These are phyloP conservation scores for Coenonympha arcania DNA, from an alignment of 2,888 invertebrate genomes.

Conservation along the genomic window DNA sequence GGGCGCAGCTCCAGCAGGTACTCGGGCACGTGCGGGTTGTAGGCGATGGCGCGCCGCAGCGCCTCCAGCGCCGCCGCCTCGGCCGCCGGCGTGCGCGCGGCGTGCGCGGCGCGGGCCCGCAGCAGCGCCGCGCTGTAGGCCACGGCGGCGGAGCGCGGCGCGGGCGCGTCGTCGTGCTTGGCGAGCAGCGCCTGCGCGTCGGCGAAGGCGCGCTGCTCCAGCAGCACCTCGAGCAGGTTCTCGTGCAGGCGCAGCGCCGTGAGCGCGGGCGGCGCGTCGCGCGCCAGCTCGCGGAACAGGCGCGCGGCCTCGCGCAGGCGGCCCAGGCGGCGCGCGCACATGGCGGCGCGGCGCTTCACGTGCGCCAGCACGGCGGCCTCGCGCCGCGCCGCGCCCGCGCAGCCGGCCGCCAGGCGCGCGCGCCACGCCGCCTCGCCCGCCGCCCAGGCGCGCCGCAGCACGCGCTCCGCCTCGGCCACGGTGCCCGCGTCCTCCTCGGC, in stretches of 20 bases:
- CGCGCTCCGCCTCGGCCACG: conserved; percentile 79
- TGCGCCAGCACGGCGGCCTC: conserved; percentile 96
- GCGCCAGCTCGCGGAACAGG: conserved; percentile 96
- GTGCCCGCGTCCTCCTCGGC: conserved; percentile 98
- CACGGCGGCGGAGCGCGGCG: conserved; percentile 95
- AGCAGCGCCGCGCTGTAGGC: conserved; percentile 96
- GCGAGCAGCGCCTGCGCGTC: conserved; percentile 77
- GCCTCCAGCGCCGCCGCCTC: conserved; percentile 93
- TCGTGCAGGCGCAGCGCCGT: conserved; percentile 91
- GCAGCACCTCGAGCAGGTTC: conserved; percentile 94
- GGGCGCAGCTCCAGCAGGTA: conserved; percentile 96
- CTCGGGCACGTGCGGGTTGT: conserved; percentile 98
- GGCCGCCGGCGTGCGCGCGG: conserved; percentile 87
- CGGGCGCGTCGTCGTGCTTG: conserved; percentile 87
- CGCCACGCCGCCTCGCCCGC: conserved; percentile 92
- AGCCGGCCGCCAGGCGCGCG: conserved; percentile 86
- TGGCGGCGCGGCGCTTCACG: conserved; percentile 93
- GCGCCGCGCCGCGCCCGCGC: conserved; percentile 90
- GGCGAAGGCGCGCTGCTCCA: conserved; percentile 97
- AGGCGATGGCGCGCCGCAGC: conserved; percentile 83
- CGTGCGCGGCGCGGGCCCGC: conserved; percentile 90
- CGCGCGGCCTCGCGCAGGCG: conserved; percentile 96
- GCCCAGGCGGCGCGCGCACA: conserved; percentile 96
- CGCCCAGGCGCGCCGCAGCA: conserved; percentile 87
- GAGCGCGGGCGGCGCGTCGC: conserved; percentile 96